These are phyloP conservation scores for Xyliphius kryptos DNA, from an alignment of 2,113 vertebrate genomes.

Conservation along the genomic window DNA sequence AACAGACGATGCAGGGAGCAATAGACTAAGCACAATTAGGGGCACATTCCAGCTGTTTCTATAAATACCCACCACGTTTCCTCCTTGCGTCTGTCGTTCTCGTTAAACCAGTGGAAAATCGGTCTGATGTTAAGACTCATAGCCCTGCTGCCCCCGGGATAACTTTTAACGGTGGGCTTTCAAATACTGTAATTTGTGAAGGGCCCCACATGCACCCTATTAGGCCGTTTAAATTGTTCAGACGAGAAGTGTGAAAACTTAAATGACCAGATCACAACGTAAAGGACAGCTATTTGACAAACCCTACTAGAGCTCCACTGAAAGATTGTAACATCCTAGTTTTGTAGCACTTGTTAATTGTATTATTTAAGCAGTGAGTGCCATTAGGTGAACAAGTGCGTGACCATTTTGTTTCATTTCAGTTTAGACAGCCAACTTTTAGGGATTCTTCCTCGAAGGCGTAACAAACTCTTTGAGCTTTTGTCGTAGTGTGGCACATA, in stretches of 20 bases:
- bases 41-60: conserved; percentile 80
- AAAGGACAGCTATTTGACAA: neutral
- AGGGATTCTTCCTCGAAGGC: conserved; percentile 15
- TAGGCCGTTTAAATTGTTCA: conserved; percentile 2
- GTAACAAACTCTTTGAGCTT: neutral
- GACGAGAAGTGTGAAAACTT: conserved; percentile 13
- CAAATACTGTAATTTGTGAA: conserved; percentile 15
- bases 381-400: neutral
- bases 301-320: neutral
- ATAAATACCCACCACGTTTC: conserved; percentile 87
- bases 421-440: conserved; percentile 6
- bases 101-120: conserved; percentile 80
- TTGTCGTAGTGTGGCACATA: conserved; percentile 7
- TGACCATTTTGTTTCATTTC: conserved; percentile 16
- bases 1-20: conserved; percentile 73
- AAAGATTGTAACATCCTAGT: neutral
- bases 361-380: conserved; percentile 3
- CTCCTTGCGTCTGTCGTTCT: conserved; percentile 82
- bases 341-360: neutral
- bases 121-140: conserved; percentile 47
- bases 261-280: conserved; percentile 18
- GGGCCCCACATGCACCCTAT: conserved; percentile 6
- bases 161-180: conserved; percentile 21
- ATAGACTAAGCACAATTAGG: conserved; percentile 90
- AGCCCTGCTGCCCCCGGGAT: conserved; percentile 46